Evolutionary conservation across 35 echinoderm and acorn worm species (phyloP).

Genomic region (Ophiothrix spiculata): DNA sequence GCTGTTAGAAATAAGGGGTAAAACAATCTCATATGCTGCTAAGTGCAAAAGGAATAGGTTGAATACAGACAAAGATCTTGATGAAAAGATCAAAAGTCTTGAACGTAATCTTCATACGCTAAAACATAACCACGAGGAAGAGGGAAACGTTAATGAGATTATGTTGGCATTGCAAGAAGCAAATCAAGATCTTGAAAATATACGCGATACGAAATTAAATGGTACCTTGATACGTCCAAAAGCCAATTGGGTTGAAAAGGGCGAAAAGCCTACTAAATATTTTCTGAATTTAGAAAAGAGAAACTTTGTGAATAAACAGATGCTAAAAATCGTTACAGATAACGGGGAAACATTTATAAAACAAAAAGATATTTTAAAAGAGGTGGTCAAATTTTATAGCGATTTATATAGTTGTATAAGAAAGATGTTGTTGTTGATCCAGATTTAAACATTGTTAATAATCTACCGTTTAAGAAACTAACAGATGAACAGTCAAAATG

Average conservation of each 20-base stretch:
- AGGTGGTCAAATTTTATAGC: conserved; percentile 21
- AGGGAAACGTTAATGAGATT: too few relatives aligned
- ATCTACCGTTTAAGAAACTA: too few relatives aligned
- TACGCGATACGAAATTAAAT: not conserved
- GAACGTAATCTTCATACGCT: not conserved
- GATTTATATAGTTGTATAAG: too few relatives aligned
- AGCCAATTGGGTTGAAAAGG: conserved; percentile 16
- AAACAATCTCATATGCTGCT: conserved; percentile 21
- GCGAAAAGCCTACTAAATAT: conserved; percentile 6
- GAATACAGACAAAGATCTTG: not conserved
- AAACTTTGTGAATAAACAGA: conserved; percentile 38
- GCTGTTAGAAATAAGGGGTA: conserved; percentile 14
- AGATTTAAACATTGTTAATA: too few relatives aligned
- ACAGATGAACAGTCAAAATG: too few relatives aligned
- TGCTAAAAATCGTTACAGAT: not conserved
- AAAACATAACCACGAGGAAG: not conserved
- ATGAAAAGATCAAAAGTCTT: not conserved
- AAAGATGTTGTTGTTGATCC: too few relatives aligned
- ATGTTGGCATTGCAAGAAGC: conserved; percentile 3
- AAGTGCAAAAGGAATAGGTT: not conserved
- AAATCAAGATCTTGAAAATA: not conserved
- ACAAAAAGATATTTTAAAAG: not conserved
- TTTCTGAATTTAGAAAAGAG: conserved; percentile 24
- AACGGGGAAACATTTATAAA: not conserved
- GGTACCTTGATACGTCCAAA: conserved; percentile 10